Evolutionary conservation across 2,797 vertebrate genomes (phyloP).

Genomic region (Gymnodraco acuticeps): DNA sequence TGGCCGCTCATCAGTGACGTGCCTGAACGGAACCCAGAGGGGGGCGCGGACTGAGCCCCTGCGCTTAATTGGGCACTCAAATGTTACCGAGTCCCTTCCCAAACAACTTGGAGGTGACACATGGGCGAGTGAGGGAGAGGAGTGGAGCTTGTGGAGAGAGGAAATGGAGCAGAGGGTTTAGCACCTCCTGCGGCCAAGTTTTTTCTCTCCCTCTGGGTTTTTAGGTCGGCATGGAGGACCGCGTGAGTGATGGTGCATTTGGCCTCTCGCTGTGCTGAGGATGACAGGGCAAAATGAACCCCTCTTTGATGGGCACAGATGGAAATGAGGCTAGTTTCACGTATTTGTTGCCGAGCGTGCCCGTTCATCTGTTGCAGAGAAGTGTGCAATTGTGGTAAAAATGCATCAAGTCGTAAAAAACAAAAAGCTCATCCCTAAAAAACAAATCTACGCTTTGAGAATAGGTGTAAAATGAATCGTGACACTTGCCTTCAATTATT

Average conservation of each 20-base stretch:
- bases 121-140: constrained; percentile 73
- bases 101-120: constrained; percentile 78
- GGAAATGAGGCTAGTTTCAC: constrained; percentile 28
- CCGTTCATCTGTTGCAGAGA: constrained; percentile 15
- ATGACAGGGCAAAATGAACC: constrained; percentile 82
- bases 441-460: constrained; percentile 11
- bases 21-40: constrained; percentile 78
- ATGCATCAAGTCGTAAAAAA: not conserved
- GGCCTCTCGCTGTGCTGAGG: constrained; percentile 69
- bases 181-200: constrained; percentile 81
- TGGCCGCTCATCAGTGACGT: constrained; percentile 72
- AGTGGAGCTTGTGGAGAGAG: constrained; percentile 80
- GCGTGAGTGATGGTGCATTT: constrained; percentile 73
- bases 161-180: constrained; percentile 88
- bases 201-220: constrained; percentile 72
- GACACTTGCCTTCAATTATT: not conserved
- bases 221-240: constrained; percentile 53
- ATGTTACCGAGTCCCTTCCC: constrained; percentile 81
- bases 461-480: not conserved
- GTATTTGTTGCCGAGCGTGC: not conserved
- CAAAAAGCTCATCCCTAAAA: not conserved
- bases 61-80: constrained; percentile 87
- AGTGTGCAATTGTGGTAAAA: not conserved
- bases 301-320: constrained; percentile 64
- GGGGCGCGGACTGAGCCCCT: constrained; percentile 73